Conservation (phyloP, 1,140 invertebrate species). For the Dryas iulia region DNA sequence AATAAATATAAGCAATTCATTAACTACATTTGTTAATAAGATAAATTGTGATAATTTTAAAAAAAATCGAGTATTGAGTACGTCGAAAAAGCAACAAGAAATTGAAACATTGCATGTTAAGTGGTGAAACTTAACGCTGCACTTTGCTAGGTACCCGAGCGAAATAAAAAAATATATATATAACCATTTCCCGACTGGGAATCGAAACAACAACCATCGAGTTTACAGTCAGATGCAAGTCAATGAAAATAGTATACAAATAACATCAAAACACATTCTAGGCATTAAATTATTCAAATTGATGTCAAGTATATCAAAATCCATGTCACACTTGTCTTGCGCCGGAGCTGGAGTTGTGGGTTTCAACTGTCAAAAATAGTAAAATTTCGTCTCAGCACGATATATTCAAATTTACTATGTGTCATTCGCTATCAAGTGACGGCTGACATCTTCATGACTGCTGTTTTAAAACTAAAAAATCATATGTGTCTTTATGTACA, state of each 20-base stretch:
- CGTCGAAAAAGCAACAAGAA: too few species aligned
- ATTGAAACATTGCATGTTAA: too few species aligned
- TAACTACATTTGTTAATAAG: too few species aligned
- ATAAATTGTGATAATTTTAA: too few species aligned
- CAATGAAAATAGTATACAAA: not conserved
- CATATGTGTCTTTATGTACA: conserved; percentile 12
- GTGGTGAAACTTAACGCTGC: too few species aligned
- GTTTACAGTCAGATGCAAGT: too few species aligned
- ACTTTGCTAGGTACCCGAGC: too few species aligned
- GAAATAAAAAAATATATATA: too few species aligned
- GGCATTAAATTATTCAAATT: not conserved
- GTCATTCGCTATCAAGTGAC: conserved; percentile 65
- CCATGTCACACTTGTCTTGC: conserved; percentile 22
- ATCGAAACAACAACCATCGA: too few species aligned
- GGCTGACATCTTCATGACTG: conserved; percentile 65
- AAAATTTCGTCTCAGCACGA: conserved; percentile 70
- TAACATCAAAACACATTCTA: not conserved
- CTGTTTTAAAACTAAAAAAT: conserved; percentile 17
- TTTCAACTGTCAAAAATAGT: conserved; percentile 57
- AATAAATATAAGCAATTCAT: too few species aligned
- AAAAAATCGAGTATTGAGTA: too few species aligned
- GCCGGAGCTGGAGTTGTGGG: conserved; percentile 30
- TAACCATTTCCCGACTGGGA: too few species aligned
- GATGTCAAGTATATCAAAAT: conserved; percentile 22
- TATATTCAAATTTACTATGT: conserved; percentile 67